A percentile compares a stretch with the other conserved stretches of the same genome.
Evolutionary conservation across 1,140 invertebrate species (phyloP).

Genomic region (Zophobas morio): DNA sequence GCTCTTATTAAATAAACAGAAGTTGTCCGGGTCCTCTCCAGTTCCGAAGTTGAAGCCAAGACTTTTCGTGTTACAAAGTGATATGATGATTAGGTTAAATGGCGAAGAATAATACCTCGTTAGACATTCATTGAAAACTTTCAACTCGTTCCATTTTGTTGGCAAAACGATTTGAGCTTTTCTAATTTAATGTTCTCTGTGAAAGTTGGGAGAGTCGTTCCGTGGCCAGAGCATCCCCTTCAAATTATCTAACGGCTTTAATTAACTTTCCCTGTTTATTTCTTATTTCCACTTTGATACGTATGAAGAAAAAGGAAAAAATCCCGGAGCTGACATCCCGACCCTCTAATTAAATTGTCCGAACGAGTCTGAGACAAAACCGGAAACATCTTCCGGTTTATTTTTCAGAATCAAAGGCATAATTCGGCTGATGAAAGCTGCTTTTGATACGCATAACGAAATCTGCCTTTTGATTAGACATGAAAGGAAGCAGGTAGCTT

Average conservation of each 20-base stretch:
- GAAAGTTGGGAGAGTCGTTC: conserved; percentile 52
- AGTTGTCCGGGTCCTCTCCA: conserved; percentile 48
- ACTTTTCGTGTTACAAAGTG: conserved; percentile 61
- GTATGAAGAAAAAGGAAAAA: conserved; percentile 8
- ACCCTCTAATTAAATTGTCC: conserved; percentile 38
- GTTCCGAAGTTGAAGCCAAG: conserved; percentile 51
- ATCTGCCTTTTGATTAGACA: conserved; percentile 27
- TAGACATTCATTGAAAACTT: conserved; percentile 66
- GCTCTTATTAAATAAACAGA: conserved; percentile 46
- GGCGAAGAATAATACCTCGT: conserved; percentile 65
- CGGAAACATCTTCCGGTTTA: conserved; percentile 12
- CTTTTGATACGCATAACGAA: conserved; percentile 33
- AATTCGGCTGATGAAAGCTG: conserved; percentile 30
- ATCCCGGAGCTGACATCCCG: neutral
- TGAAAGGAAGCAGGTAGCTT: conserved; percentile 18
- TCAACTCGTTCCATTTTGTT: conserved; percentile 62
- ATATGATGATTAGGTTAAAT: conserved; percentile 66
- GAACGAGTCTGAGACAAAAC: conserved; percentile 28
- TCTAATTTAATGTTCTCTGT: conserved; percentile 62
- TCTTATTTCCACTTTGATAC: conserved; percentile 33
- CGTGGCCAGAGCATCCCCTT: conserved; percentile 54
- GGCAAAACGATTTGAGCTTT: conserved; percentile 62
- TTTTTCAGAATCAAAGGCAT: conserved; percentile 18
- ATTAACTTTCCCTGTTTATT: conserved; percentile 54
- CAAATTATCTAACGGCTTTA: conserved; percentile 52